Conservation (phyloP, 2,113 vertebrate genomes). For the Scytalopus superciliaris region DNA sequence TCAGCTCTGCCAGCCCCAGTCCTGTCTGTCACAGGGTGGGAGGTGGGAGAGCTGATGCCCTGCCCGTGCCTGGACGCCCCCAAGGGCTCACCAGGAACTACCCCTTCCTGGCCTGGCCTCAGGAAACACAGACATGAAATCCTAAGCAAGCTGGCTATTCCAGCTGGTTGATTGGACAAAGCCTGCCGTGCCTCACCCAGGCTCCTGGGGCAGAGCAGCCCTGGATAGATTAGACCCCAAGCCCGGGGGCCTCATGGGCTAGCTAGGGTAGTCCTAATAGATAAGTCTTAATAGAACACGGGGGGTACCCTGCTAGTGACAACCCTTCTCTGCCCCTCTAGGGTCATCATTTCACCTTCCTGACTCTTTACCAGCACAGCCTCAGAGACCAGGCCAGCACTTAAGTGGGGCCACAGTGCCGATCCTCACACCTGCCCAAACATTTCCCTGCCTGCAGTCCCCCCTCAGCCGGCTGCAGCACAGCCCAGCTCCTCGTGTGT, state of each 20-base stretch:
- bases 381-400: background rate
- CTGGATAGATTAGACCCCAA: background rate
- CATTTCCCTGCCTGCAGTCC: background rate
- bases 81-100: background rate
- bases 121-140: accelerated
- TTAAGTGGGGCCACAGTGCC: accelerated
- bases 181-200: accelerated
- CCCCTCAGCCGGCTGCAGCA: background rate
- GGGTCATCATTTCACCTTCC: background rate
- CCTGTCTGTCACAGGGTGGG: background rate
- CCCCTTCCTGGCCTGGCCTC: background rate
- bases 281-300: background rate
- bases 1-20: background rate
- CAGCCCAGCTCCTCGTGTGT: background rate
- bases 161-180: background rate
- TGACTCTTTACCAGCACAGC: background rate
- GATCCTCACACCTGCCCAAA: background rate
- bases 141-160: background rate
- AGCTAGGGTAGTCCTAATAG: background rate
- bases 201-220: background rate
- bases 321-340: background rate
- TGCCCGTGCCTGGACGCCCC: background rate
- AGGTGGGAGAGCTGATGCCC: background rate
- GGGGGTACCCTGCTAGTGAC: background rate
- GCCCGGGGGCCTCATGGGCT: background rate